A percentile compares a stretch with the other conserved stretches of the same genome.
phyloP scores from a whole-genome alignment of 92 coral and sea anemone species.

The Paramuricea clavata region DNA sequence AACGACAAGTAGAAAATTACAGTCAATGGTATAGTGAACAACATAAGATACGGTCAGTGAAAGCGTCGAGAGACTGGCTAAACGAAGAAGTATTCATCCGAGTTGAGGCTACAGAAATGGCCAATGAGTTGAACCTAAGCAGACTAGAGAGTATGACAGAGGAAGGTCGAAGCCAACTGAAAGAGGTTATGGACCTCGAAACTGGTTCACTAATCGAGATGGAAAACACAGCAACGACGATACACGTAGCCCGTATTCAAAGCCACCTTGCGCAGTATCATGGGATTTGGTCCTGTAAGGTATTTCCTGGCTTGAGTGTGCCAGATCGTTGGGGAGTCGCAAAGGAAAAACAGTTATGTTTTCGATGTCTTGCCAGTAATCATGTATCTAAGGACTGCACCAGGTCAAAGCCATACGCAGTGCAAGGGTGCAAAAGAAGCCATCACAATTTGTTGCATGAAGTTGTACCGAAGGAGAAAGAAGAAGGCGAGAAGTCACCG shows the following conservation, averaged over 20 bases:
- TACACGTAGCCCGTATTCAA: background rate
- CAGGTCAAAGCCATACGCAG: constrained; percentile 40
- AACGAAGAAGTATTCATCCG: constrained; percentile 60
- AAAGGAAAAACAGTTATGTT: constrained; percentile 69
- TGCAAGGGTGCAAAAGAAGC: constrained; percentile 43
- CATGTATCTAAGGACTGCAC: constrained; percentile 62
- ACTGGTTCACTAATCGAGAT: background rate
- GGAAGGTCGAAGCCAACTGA: background rate
- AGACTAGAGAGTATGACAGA: background rate
- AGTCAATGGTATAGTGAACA: constrained; percentile 58
- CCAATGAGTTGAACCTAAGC: background rate
- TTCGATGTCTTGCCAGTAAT: constrained; percentile 61
- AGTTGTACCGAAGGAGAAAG: background rate
- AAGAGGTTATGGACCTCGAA: background rate
- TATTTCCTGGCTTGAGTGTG: background rate
- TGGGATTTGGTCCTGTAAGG: background rate
- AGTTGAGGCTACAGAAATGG: constrained; percentile 58
- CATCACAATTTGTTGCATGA: constrained; percentile 44
- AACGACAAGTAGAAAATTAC: constrained; percentile 57
- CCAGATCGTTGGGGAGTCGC: constrained; percentile 58
- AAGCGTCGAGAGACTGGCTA: constrained; percentile 57
- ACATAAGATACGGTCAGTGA: constrained; percentile 37
- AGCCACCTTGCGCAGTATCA: constrained; percentile 2
- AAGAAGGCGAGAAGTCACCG: background rate
- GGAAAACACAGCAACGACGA: no score